These are phyloP conservation scores for Tanytarsus gracilentus DNA, from an alignment of 2,888 invertebrate genomes.

Conservation along the genomic window DNA sequence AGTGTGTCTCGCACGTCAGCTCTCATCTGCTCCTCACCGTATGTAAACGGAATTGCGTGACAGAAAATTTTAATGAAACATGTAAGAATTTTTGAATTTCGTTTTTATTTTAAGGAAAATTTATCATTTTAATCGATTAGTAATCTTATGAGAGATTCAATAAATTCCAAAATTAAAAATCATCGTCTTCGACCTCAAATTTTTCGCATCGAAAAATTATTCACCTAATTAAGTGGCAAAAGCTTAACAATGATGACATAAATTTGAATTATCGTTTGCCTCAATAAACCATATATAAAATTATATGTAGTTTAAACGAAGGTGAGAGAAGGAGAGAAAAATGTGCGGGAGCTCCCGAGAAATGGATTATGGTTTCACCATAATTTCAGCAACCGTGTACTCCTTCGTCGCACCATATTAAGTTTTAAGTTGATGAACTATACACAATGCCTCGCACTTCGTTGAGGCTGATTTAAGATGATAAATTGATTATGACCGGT, in stretches of 20 bases:
- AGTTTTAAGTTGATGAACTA: conserved; percentile 9
- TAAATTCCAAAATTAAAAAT: no score
- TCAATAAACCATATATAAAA: no score
- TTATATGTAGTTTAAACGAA: no score
- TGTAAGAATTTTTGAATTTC: not conserved
- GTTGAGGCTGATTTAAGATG: not conserved
- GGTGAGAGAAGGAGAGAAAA: not conserved
- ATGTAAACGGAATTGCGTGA: conserved; percentile 7
- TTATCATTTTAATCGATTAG: not conserved
- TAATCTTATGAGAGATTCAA: no score
- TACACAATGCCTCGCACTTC: conserved; percentile 5
- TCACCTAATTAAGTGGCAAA: no score
- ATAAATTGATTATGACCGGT: conserved; percentile 5
- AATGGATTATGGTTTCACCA: not conserved
- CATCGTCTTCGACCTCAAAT: no score
- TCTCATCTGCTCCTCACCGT: conserved; percentile 5
- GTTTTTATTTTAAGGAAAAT: not conserved
- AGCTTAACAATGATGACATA: no score
- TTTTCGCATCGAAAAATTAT: no score
- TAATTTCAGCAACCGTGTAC: not conserved
- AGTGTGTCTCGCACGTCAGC: conserved; percentile 1
- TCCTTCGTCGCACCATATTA: not conserved
- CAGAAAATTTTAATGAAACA: no score
- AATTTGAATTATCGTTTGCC: no score
- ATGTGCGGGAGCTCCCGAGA: not conserved